Evolutionary conservation across 2,797 vertebrate genomes (phyloP), one percentile per base, ranked within the genome.

Genomic region (Rhadinocentrus ornatus): DNA sequence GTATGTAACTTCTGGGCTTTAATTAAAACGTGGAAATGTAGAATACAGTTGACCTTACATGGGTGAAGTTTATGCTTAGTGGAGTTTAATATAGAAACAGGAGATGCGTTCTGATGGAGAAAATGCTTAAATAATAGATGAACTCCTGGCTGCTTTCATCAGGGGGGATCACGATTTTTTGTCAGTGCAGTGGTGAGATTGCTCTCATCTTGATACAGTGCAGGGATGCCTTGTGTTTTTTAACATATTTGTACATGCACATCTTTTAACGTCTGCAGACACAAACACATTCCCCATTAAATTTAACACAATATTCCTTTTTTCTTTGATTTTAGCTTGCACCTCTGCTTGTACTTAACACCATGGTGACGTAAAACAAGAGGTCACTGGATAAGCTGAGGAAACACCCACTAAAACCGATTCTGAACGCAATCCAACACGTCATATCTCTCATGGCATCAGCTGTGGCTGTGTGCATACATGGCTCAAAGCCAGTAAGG

Each of bases 81-180:
- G 80, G 79, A 82, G 90, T 92, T 93, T 89, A 91, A 92, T 91
- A 93, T 93, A 94, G 93, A 94, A 93, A 92, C 91, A 86, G 77
- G 82, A 91, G 89, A 91, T 72, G 89, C 90, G 88, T 92, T 92
- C 88, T 91, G 90, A 91, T 89, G 87, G 91, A 90, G 87, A 88
- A 90, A 90, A 89, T 75, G 78, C 91, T 89, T 95, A 94, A 95
- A 95, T 95, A 93, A 95, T 95, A 92, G 86, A 95, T 95, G 89
- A 92, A 88, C 86, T 86, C 85, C 92, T 88, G 91, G 91, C 89
- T 91, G 89, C 88, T 89, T 92, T 93, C 89, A 87, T 88, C 82
- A 71, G 76, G 84, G 80, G 86, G 83, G 84, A 86, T 86, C 79
- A 66, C 53, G 32, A 58, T 84, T 89, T 48, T 48, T 87, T 81